These are phyloP conservation scores for Polydrusus pterygomalis DNA, from an alignment of 2,888 invertebrate genomes.

Conservation along the genomic window DNA sequence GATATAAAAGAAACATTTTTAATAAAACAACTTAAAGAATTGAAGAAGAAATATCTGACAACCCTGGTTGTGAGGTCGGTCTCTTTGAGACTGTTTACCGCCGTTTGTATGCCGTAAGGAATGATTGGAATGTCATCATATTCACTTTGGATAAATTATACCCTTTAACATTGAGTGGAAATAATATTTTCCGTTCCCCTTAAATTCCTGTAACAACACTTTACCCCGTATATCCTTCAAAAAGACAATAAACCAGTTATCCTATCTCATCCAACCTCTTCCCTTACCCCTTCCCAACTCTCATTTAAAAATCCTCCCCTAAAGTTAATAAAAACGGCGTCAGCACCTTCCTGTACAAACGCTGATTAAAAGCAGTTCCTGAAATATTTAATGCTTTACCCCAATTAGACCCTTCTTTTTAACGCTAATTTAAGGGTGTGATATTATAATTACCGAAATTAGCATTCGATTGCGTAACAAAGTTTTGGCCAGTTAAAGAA, in stretches of 20 bases:
- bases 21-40: too few species aligned
- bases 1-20: too few species aligned
- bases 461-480: constrained; percentile 5
- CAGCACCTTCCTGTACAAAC: constrained; percentile 29
- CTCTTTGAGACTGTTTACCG: too few species aligned
- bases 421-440: constrained; percentile 16
- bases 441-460: constrained; percentile 20
- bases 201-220: not conserved
- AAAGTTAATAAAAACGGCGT: constrained; percentile 22
- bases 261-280: not conserved
- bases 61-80: too few species aligned
- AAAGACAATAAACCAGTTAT: constrained; percentile 21
- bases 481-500: not conserved
- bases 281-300: not conserved
- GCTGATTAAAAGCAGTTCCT: constrained; percentile 28
- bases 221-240: not conserved
- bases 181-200: not conserved
- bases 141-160: too few species aligned
- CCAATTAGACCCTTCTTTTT: constrained; percentile 21
- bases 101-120: too few species aligned
- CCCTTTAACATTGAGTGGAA: too few species aligned
- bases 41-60: too few species aligned
- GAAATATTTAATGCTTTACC: constrained; percentile 22
- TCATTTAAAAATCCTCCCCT: constrained; percentile 20
- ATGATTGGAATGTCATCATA: too few species aligned